Evolutionary conservation across 2,113 vertebrate genomes (phyloP).

Genomic region (Marmota flaviventris): DNA sequence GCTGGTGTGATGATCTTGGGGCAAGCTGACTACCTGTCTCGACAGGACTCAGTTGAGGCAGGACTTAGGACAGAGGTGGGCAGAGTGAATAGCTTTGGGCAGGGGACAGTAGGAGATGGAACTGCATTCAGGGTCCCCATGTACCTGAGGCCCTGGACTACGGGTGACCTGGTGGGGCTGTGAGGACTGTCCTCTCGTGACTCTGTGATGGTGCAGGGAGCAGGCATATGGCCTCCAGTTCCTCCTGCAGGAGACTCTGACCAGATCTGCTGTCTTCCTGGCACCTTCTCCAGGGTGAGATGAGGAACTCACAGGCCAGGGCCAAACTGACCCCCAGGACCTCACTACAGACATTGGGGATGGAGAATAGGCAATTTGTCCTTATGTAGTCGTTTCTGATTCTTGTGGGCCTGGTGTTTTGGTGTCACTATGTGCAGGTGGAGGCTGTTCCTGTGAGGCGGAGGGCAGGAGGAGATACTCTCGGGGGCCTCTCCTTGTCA

Average conservation of each 20-base stretch:
- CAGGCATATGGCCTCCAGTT: not conserved
- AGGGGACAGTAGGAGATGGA: not conserved
- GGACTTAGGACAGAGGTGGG: not conserved
- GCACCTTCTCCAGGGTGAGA: not conserved
- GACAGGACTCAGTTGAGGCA: not conserved
- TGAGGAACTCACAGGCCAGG: not conserved
- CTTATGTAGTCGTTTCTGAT: not conserved
- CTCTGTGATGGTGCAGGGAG: not conserved
- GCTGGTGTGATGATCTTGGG: not conserved
- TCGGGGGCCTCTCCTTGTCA: not conserved
- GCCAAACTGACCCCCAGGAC: not conserved
- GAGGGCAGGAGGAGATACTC: not conserved
- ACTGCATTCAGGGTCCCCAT: not conserved
- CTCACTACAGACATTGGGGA: not conserved
- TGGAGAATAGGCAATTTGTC: not conserved
- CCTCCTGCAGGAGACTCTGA: not conserved
- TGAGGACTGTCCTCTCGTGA: not conserved
- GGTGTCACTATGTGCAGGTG: not conserved
- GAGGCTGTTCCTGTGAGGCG: too few relatives aligned
- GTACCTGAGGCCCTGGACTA: not conserved
- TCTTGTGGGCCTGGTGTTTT: not conserved
- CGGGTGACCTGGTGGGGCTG: not conserved
- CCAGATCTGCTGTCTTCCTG: not conserved
- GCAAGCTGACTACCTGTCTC: too few relatives aligned
- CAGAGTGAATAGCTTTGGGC: not conserved